Base-by-base conservation (phyloP, 2,113 vertebrate species). In the Chaenogobius annularis region DNA sequence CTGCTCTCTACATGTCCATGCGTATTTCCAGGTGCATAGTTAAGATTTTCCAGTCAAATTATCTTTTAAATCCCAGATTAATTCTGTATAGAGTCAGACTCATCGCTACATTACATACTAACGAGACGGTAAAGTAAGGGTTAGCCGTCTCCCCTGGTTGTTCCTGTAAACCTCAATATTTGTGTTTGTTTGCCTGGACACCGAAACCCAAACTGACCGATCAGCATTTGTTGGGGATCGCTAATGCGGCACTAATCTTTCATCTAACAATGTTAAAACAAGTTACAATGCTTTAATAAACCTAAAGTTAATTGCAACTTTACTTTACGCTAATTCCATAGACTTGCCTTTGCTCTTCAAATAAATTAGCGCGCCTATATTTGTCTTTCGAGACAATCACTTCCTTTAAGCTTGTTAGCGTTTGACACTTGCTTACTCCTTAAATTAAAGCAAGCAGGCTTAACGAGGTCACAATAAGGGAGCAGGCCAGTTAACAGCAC, bases 351-450 rank as follows among this genome's bases (percentile, higher is more conserved):
- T 63, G 59, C 35, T 40, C 9, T 63, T 43, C 35, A 63, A n/a
- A 62, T 35, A 62, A 62, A 11, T 63, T 17, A 63, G 19, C 61
- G 17, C 61, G 43, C 65, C 62, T 81, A 14, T 70, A 62, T 77
- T 74, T 77, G 73, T 73, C 63, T 31, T 31, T 1, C 0, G 0
- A 54, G 23, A 43, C 69, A 83, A 71, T 78, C 70, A n/a, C 44
- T 54, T 81, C 77, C 80, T 31, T 68, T 46, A 17, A 76, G 48
- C 22, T 50, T 47, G 59, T 79, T 56, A 69, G 47, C 69, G 19
- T 48, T 46, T 59, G 48, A 61, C 69, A 74, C 20, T 20, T 56
- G 75, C 62, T 71, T 52, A 37, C 63, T 22, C 12, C 63, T 72
- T 63, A 64, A 64, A 69, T 70, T 54, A 50, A 78, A 83, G 43